These are phyloP conservation scores for Artibeus jamaicensis DNA, from an alignment of 2,797 vertebrate species.

Conservation along the genomic window DNA sequence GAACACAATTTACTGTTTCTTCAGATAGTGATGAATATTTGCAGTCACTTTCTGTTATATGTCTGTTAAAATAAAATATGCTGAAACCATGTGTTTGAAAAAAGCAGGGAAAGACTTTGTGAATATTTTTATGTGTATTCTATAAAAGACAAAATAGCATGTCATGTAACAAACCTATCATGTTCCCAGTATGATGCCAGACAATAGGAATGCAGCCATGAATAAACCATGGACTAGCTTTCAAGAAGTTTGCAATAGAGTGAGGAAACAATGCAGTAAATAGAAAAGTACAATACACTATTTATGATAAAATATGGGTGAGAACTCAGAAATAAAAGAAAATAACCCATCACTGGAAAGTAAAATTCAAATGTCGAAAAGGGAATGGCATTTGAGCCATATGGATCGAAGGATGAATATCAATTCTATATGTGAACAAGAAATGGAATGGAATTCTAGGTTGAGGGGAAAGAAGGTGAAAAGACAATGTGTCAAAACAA, in stretches of 20 bases:
- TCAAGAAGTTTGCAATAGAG: background rate
- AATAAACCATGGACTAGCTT: slow-evolving; percentile 31
- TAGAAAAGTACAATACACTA: slow-evolving; percentile 20
- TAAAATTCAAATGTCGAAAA: slow-evolving; percentile 50
- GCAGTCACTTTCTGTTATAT: background rate
- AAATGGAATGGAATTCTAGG: background rate
- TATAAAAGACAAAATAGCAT: background rate
- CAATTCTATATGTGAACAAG: background rate
- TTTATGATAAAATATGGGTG: background rate
- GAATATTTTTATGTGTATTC: background rate
- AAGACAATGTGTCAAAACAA: background rate
- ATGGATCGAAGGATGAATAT: background rate
- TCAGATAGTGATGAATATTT: background rate
- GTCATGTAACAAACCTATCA: background rate
- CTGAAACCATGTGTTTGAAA: background rate
- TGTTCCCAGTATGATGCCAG: background rate
- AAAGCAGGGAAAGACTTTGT: background rate
- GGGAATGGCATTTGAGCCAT: background rate
- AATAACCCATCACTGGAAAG: background rate
- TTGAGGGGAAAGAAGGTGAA: background rate
- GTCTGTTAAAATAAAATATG: background rate
- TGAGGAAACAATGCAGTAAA: slow-evolving; percentile 1
- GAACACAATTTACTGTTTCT: background rate
- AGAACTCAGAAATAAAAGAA: background rate
- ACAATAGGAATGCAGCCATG: background rate